Evolutionary conservation across 2,113 vertebrate species (phyloP), one percentile per base, ranked within the genome.

Genomic region (Dicaeum eximium): DNA sequence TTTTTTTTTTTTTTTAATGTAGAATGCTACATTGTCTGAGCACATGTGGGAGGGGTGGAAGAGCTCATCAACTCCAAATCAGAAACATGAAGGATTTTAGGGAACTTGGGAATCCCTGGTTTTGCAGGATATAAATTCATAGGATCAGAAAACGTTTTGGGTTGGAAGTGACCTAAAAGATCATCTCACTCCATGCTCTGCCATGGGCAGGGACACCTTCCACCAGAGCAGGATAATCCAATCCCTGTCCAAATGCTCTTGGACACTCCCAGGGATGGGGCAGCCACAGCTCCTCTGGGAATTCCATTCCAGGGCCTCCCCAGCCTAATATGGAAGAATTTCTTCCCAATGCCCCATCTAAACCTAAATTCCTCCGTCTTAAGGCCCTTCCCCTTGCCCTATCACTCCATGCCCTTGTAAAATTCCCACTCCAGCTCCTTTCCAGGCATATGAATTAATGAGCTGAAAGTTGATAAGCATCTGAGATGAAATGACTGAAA

Each of bases 11-110:
- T 40, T 83, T 72, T 35, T 1, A 42, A 14, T 16, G 15, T n/a
- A 64, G 40, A 38, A 38, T 12, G 12, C 38, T 38, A 38, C 15
- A 48, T 37, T 75, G 28, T 21, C 28, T 62, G 47, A 86, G 12
- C 6, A 15, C 11, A 8, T 4, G 19, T 58, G 57, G 28, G 30
- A 87, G 15, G 1, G 1, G 66, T 4, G 24, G 33, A 54, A 67
- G 4, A n/a, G 48, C 20, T 65, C 84, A 40, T 24, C 45, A 60
- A 2, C 10, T 65, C 40, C 0, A 0, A 10, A 51, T 13, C 12
- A 54, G 28, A 67, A 75, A 22, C 14, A 14, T 2, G 3, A 15
- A 75, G 40, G 18, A 1, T 67, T 88, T 42, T 23, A 21, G 13
- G 8, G 57, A 67, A 21, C 57, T 70, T 38, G 13, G 13, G 13